Base-by-base conservation (phyloP, 2,113 vertebrate genomes). In the Toxotes jaculatrix region DNA sequence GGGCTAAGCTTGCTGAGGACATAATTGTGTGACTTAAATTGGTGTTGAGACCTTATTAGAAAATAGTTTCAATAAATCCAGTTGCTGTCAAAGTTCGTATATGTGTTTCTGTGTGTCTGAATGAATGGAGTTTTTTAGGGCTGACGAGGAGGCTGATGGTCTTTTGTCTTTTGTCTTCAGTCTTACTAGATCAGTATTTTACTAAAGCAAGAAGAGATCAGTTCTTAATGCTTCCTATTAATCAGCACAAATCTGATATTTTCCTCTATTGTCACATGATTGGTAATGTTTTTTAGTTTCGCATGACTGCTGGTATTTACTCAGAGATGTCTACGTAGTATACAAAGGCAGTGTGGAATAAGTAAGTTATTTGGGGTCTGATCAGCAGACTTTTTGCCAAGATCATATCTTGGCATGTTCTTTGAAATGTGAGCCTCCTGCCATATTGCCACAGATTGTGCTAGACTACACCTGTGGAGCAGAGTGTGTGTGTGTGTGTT, bases 21-120 rank as follows among this genome's bases (percentile, higher is more conserved):
- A 47, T 9, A 34, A 77, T 65, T 67, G 59, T 55, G 31, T 64
- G 66, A 42, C 45, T 79, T 77, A 61, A 73, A 86, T 82, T 78
- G 53, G 43, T 66, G 79, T 64, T 74, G 36, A 3, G 38, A 87
- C 74, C 66, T 80, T 72, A 49, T 59, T 72, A 61, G 53, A 66
- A 77, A 83, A 64, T 17, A 72, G 64, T 72, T 65, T 38, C 56
- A 40, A 57, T 80, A 75, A 90, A 85, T 82, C 12, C 4, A 17
- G 2, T 53, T 62, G 57, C 40, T 77, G 55, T 84, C 55, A 34
- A 3, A 5, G 5, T 55, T 31, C 72, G 64, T 59, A 27, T 71
- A 0, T 75, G 32, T 68, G 45, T 72, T 32, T 65, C 4, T 72
- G 69, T 70, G 57, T 71, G 45, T 72, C 11, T 60, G 32, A 51